phyloP scores from a whole-genome alignment of 2,888 invertebrate species.

The Lasioglossum malachurum region DNA sequence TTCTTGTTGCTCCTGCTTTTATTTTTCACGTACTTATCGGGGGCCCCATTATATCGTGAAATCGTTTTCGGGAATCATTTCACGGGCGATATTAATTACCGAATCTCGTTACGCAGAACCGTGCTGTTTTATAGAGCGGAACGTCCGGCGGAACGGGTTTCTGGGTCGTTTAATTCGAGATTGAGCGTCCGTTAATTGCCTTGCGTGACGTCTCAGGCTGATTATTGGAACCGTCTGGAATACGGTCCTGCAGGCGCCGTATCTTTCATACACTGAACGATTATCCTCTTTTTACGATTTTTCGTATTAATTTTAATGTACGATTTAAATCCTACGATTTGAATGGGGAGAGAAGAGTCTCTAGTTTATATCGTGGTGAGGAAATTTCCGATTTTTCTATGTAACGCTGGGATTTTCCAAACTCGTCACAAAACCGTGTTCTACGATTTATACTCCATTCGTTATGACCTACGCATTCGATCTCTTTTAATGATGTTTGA shows the following conservation, averaged over 20 bases:
- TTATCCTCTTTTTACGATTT: neutral
- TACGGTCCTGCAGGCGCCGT: neutral
- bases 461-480: no score
- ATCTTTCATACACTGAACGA: neutral
- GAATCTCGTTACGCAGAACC: slow-evolving; percentile 16
- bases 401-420: no score
- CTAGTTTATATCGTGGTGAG: neutral
- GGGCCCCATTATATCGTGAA: neutral
- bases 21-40: neutral
- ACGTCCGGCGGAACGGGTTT: slow-evolving; percentile 29
- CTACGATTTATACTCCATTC: no score
- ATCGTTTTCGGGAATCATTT: neutral
- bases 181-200: neutral
- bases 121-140: slow-evolving; percentile 20
- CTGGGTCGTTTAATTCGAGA: slow-evolving; percentile 19
- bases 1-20: neutral
- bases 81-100: slow-evolving; percentile 10
- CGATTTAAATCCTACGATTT: neutral
- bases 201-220: neutral
- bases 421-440: no score
- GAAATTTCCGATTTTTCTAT: neutral
- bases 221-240: neutral
- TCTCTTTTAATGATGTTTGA: no score
- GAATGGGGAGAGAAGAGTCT: neutral
- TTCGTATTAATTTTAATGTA: neutral